Evolutionary conservation across 2,113 vertebrate genomes (phyloP).

Genomic region (Lota lota): DNA sequence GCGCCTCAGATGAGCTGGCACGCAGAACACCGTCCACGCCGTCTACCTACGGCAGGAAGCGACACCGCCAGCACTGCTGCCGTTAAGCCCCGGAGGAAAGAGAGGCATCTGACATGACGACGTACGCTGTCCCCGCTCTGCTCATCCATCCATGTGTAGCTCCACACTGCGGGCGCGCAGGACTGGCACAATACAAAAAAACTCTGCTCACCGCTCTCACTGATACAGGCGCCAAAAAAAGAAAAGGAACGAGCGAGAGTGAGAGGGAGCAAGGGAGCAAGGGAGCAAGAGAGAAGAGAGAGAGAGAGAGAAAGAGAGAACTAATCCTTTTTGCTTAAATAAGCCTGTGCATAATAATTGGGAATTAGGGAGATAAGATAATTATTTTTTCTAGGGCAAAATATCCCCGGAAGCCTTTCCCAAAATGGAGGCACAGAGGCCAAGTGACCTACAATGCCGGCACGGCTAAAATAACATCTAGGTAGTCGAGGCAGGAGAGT

Average conservation of each 20-base stretch:
- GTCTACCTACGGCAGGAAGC: conserved; percentile 74
- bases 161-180: conserved; percentile 47
- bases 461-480: conserved; percentile 44
- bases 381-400: conserved; percentile 82
- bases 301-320: conserved; percentile 32
- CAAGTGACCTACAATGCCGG: conserved; percentile 74
- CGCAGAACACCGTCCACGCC: conserved; percentile 45
- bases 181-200: conserved; percentile 27
- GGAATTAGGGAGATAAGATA: conserved; percentile 76
- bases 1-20: conserved; percentile 1
- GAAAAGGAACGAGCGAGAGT: conserved; percentile 22
- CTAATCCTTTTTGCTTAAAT: conserved; percentile 72
- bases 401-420: conserved; percentile 75
- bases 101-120: conserved; percentile 64
- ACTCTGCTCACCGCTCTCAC: not conserved
- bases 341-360: conserved; percentile 78
- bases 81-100: conserved; percentile 55
- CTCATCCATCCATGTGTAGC: conserved; percentile 66
- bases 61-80: conserved; percentile 18
- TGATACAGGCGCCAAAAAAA: conserved; percentile 31
- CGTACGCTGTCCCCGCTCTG: conserved; percentile 58
- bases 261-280: conserved; percentile 13
- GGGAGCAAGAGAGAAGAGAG: too few relatives aligned
- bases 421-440: conserved; percentile 68
- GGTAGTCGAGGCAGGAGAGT: conserved; percentile 18